Base-by-base conservation (phyloP, 1,140 invertebrate genomes). In the Aphis craccivora region DNA sequence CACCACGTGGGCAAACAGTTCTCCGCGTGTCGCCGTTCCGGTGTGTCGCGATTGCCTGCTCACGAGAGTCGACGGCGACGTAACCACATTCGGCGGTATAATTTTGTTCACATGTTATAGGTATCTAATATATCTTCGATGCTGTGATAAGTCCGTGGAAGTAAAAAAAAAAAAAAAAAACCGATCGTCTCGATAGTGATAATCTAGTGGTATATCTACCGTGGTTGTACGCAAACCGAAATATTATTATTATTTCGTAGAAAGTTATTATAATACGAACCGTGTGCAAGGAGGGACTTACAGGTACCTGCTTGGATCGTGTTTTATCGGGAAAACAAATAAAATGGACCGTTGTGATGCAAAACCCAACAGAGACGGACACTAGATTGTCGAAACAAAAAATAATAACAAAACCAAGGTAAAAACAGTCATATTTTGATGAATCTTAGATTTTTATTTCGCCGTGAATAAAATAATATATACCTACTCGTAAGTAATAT, bases 1-100 rank as follows among this genome's bases (percentile, higher is more conserved):
- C 22, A 89, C 88, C 88, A 90, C 89, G 89, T 90, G 89, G 89
- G 37, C 55, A 25, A 67, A 25, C 89, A 90, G 89, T 90, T 90
- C 25, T 90, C 53, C 55, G 89, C 89, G 89, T 48, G 89, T 89
- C 35, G 22, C 11, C 51, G 88, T 55, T 22, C n/a, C 51, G 48
- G 48, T 40, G 35, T 35, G 88, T 89, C 48, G 88, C 22, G 22
- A 30, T 53, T 35, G 86, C 8, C n/a, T 20, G 18, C 48, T 48
- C 45, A 23, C n/a, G 87, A 76, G 30, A 76, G 30, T n/a, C 60
- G 60, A 76, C 60, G 60, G 60, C 30, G 30, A 14, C 60, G 30
- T 76, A 76, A 76, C 14, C n/a, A 14, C 60, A n/a, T 76, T 67
- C 60, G 30, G 55, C 11, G 23, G 30, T 14, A 67, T 18, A 14